Conservation (phyloP, 2,113 vertebrate genomes). For the Cyanoramphus novaezelandiae region DNA sequence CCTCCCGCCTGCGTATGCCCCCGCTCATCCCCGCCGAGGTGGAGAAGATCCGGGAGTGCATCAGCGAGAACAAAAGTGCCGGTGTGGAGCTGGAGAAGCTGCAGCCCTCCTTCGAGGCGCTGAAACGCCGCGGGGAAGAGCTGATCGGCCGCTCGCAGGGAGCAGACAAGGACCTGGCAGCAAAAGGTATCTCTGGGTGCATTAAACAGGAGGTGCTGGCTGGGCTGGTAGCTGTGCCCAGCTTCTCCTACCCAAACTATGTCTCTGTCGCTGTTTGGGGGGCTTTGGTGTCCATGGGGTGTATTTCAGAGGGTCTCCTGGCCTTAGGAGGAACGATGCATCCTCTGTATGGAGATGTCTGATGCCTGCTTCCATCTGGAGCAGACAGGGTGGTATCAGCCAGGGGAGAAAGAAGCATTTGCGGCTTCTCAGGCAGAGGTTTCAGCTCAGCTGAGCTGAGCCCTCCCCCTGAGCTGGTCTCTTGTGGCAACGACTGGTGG, state of each 20-base stretch:
- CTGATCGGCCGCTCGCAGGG: conserved; percentile 87
- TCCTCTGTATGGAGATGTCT: not conserved
- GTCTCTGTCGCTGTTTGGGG: fast-evolving
- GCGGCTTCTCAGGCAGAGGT: not conserved
- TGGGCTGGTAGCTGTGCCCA: not conserved
- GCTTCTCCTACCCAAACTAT: fast-evolving
- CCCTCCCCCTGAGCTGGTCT: not conserved
- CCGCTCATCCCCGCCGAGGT: conserved; percentile 95
- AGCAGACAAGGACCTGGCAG: conserved; percentile 88
- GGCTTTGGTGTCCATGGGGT: not conserved
- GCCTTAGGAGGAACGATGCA: not conserved
- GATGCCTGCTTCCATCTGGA: not conserved
- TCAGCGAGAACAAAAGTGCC: conserved; percentile 88
- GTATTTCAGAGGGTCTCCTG: not conserved
- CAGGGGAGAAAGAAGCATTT: not conserved
- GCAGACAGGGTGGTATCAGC: not conserved
- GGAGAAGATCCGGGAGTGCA: conserved; percentile 97
- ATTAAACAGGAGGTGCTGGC: not conserved
- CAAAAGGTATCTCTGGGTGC: conserved; percentile 79
- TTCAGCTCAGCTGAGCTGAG: not conserved
- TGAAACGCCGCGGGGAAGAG: conserved; percentile 91
- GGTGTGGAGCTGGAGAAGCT: conserved; percentile 95
- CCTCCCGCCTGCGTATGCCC: conserved; percentile 87
- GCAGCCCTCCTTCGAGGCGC: conserved; percentile 92
- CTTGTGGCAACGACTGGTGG: not conserved